These are phyloP conservation scores for Drosophila austrosaltans DNA, from an alignment of 2,888 invertebrate genomes.

Conservation along the genomic window DNA sequence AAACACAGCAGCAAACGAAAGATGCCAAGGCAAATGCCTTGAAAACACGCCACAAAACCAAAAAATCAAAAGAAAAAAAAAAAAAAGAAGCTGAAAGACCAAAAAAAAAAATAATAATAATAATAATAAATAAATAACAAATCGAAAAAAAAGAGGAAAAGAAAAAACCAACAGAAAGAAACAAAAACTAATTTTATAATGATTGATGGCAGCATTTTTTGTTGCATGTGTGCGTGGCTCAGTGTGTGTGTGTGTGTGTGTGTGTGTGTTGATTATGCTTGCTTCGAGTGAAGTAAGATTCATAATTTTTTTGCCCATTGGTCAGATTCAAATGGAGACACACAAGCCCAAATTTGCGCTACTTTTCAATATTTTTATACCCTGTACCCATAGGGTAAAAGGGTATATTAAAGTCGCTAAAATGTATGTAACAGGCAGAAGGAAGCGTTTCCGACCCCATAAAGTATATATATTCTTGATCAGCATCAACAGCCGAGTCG, in stretches of 20 bases:
- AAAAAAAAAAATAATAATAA: constrained; percentile 19
- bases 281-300: constrained; percentile 15
- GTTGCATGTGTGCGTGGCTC: neutral
- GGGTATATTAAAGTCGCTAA: no score
- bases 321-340: constrained; percentile 22
- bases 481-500: no score
- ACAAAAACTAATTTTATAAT: constrained; percentile 61
- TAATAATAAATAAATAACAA: constrained; percentile 25
- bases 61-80: neutral
- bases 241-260: constrained; percentile 9
- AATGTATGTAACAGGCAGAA: no score
- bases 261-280: constrained; percentile 58
- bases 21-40: constrained; percentile 67
- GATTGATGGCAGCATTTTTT: constrained; percentile 61
- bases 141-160: constrained; percentile 41
- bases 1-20: constrained; percentile 16
- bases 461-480: no score
- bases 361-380: constrained; percentile 34
- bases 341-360: constrained; percentile 36
- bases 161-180: constrained; percentile 31
- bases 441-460: no score
- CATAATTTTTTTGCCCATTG: constrained; percentile 11
- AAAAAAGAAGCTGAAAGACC: constrained; percentile 18
- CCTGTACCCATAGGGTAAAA: no score
- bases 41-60: constrained; percentile 43